Conservation (phyloP, 2,888 invertebrate species). For the Hypolimnas misippus region DNA sequence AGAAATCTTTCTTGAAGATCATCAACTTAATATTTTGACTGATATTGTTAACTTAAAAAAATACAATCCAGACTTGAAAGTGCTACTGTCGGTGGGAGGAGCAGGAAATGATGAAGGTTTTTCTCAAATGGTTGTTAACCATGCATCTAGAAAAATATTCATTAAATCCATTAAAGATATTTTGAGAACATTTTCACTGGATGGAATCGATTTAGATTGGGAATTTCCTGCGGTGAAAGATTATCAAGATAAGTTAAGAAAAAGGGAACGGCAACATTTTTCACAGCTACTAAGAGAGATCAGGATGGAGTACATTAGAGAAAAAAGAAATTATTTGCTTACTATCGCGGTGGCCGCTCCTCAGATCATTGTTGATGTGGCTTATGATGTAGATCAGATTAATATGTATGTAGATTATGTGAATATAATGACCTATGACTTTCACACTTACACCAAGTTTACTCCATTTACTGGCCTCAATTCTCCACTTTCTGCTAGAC, state of each 20-base stretch:
- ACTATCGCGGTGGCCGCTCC: conserved; percentile 93
- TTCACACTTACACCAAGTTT: conserved; percentile 89
- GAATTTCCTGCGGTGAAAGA: conserved; percentile 90
- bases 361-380: conserved; percentile 87
- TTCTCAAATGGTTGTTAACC: conserved; percentile 88
- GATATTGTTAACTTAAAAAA: conserved; percentile 82
- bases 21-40: conserved; percentile 63
- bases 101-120: conserved; percentile 85
- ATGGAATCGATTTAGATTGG: conserved; percentile 93
- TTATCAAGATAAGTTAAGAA: conserved; percentile 32
- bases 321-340: conserved; percentile 85
- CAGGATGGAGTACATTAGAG: conserved; percentile 85
- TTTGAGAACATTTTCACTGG: conserved; percentile 82
- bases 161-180: conserved; percentile 81
- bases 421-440: conserved; percentile 97
- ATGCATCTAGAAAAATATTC: conserved; percentile 87
- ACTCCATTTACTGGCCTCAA: conserved; percentile 94
- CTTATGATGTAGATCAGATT: conserved; percentile 91
- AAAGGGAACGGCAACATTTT: conserved; percentile 88
- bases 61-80: conserved; percentile 86
- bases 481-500: conserved; percentile 88
- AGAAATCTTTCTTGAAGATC: conserved; percentile 80
- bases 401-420: conserved; percentile 93
- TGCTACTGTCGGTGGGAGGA: conserved; percentile 91
- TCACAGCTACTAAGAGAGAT: conserved; percentile 90